phyloP scores from a whole-genome alignment of 2,888 invertebrate genomes.

The Congeria kusceri region DNA sequence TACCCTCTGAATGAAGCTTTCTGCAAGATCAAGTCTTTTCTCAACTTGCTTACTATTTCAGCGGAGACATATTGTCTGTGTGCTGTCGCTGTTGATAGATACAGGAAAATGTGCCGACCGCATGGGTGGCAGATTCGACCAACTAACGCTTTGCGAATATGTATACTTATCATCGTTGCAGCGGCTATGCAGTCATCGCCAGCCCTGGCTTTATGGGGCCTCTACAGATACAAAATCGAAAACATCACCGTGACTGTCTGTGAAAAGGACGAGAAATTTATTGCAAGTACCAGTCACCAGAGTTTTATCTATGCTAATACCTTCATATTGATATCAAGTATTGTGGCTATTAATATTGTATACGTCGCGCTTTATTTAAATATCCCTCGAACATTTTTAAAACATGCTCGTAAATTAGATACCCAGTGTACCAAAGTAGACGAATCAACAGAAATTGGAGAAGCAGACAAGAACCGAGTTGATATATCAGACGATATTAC shows the following conservation, averaged over 20 bases:
- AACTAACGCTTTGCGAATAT: neutral
- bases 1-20: slow-evolving; percentile 1
- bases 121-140: slow-evolving; percentile 34
- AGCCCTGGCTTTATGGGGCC: neutral
- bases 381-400: no score
- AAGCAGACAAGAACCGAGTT: no score
- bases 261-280: slow-evolving; percentile 1
- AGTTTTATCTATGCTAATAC: neutral
- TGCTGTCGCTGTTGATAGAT: slow-evolving; percentile 32
- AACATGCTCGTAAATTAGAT: no score
- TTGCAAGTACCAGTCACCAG: neutral
- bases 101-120: slow-evolving; percentile 38
- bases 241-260: slow-evolving; percentile 1
- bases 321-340: neutral
- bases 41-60: slow-evolving; percentile 42
- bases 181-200: neutral
- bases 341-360: no score
- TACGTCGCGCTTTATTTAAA: no score
- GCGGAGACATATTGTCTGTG: slow-evolving; percentile 31
- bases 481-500: no score
- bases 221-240: neutral
- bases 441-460: no score
- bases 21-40: slow-evolving; percentile 45
- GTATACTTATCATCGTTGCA: neutral
- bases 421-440: no score